Evolutionary conservation across 53 echinoderm and acorn worm genomes (phyloP), one percentile per base, ranked within the genome.

Genomic region (Patiria pectinifera): DNA sequence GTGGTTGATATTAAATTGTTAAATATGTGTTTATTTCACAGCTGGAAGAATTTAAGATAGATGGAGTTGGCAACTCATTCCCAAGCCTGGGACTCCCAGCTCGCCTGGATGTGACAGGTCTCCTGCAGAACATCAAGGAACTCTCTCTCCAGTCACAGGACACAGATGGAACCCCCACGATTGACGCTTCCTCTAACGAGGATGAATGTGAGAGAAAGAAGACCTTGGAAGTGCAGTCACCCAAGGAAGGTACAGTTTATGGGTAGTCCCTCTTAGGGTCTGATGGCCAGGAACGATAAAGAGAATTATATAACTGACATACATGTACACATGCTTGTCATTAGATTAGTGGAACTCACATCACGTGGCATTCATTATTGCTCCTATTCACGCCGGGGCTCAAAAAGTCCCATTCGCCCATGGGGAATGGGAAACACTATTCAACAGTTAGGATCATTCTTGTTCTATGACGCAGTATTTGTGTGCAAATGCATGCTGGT

Each of bases 211-310:
- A 48, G 43, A 77, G 58, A 87, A 26, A 26, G 26, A 48, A 71
- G 47, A 59, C 19, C 0, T 21, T 23, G 0, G 63, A 89, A n/a
- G 61, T 94, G 45, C 84, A 84, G 74, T 75, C 92, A 35, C 89
- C 92, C 46, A 92, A 94, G 69, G 79, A 94, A 92, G 94, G 94
- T 94, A 15, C 43, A 62, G 14, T 45, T 47, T 53, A 24, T 49
- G 59, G 3, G 58, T 48, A 21, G 48, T 4, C 49, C 19, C 82
- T 13, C 7, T 25, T 81, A 13, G 14, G 6, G 72, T 6, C 14
- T 23, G 6, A 16, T 18, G 21, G 16, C 72, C 72, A 72, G 19
- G 14, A 35, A 35, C 35, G 35, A 35, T 35, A 35, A 1, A 35
- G 35, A 35, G 35, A 35, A 35, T 35, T 35, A 35, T 35, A 35